Percentiles rank a stretch among this genome's conserved stretches.
phyloP scores from a whole-genome alignment of 1,140 invertebrate species.

The silkworm (Bombyx mori) region DNA sequence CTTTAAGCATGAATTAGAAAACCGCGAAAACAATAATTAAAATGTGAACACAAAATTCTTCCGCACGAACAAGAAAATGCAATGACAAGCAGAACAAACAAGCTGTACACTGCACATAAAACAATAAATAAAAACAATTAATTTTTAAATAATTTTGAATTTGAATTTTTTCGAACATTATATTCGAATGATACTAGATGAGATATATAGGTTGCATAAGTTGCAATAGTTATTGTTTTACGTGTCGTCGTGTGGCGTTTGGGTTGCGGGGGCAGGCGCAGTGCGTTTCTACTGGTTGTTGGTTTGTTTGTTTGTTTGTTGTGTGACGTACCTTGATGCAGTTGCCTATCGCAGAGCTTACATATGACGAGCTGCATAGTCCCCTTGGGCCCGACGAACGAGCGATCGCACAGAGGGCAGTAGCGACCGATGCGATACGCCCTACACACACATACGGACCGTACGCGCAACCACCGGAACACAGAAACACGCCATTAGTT shows the following conservation, averaged over 20 bases:
- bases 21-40: not conserved
- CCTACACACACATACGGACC: conserved; percentile 46
- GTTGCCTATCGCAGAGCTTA: conserved; percentile 70
- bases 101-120: conserved; percentile 1
- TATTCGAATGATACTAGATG: not conserved
- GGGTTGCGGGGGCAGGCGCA: conserved; percentile 20
- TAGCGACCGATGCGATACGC: conserved; percentile 72
- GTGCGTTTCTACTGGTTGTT: conserved; percentile 23
- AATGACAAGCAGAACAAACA: conserved; percentile 9
- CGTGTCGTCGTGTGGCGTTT: not conserved
- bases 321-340: conserved; percentile 68
- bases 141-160: not conserved
- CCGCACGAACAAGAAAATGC: conserved; percentile 1
- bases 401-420: conserved; percentile 70
- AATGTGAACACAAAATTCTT: not conserved
- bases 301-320: conserved; percentile 9
- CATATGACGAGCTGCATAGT: conserved; percentile 72
- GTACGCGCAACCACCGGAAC: conserved; percentile 65
- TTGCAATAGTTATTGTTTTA: not conserved
- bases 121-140: conserved; percentile 1
- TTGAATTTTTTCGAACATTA: not conserved
- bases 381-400: conserved; percentile 71
- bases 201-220: not conserved
- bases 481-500: conserved; percentile 69
- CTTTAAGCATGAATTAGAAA: too few relatives aligned